These are phyloP conservation scores for Podargus strigoides DNA, from an alignment of 2,797 vertebrate genomes.

Conservation along the genomic window DNA sequence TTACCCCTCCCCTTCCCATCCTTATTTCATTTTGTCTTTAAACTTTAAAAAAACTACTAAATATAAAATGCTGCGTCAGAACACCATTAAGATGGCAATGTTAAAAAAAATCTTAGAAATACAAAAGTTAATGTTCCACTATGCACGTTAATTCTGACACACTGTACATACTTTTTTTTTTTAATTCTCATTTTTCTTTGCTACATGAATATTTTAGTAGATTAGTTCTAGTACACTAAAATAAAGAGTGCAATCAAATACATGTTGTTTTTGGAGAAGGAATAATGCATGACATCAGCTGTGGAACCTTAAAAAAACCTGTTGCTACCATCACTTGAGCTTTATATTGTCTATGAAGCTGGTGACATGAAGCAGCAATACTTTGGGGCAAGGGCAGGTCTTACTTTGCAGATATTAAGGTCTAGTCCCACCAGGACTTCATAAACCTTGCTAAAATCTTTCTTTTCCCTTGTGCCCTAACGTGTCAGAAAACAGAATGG, in stretches of 20 bases:
- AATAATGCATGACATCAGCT: neutral
- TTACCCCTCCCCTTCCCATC: neutral
- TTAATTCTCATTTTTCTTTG: slow-evolving; percentile 4
- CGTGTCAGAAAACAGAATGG: neutral
- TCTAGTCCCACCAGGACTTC: neutral
- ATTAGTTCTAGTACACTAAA: neutral
- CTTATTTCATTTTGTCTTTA: neutral
- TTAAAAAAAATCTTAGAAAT: neutral
- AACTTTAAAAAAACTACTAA: neutral
- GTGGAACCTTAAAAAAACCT: neutral
- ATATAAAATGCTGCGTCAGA: neutral
- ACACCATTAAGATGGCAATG: neutral
- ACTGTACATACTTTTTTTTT: neutral
- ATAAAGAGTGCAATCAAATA: neutral
- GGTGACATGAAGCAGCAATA: neutral
- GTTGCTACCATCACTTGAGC: neutral
- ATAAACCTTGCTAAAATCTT: neutral
- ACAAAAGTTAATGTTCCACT: neutral
- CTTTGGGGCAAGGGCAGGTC: neutral
- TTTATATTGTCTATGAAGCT: neutral
- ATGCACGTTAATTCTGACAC: neutral
- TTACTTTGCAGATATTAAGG: neutral
- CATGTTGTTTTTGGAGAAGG: neutral
- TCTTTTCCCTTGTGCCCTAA: neutral
- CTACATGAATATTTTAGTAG: slow-evolving; percentile 22